Evolutionary conservation across 2,797 vertebrate species (phyloP).

Genomic region (Sebastes umbrosus): DNA sequence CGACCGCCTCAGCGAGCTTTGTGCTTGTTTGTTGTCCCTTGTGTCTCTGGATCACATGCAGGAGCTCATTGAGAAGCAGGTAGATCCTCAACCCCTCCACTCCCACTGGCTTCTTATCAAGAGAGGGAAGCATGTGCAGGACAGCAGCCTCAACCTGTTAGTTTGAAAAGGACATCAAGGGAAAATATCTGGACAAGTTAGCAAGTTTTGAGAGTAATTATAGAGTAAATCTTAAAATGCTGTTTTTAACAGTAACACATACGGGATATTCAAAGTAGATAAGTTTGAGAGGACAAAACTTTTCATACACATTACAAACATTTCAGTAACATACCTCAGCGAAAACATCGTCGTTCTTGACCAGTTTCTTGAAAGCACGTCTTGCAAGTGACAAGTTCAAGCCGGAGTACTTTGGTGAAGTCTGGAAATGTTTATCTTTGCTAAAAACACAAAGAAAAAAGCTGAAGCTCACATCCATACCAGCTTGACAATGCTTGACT

Average conservation of each 20-base stretch:
- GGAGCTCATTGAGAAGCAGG: slow-evolving; percentile 78
- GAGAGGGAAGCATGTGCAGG: slow-evolving; percentile 46
- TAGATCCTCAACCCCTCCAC: slow-evolving; percentile 80
- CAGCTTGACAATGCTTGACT: neutral
- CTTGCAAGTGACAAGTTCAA: slow-evolving; percentile 59
- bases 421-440: slow-evolving; percentile 66
- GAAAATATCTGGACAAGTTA: neutral
- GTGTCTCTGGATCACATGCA: slow-evolving; percentile 22
- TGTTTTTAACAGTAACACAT: neutral
- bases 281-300: neutral
- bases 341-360: slow-evolving; percentile 8
- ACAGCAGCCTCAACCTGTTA: slow-evolving; percentile 70
- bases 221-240: too few species aligned
- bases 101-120: slow-evolving; percentile 49
- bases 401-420: slow-evolving; percentile 50
- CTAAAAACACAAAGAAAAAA: slow-evolving; percentile 32
- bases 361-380: slow-evolving; percentile 56
- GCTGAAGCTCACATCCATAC: neutral
- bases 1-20: slow-evolving; percentile 28
- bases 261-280: neutral
- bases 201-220: neutral
- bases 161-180: neutral
- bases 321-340: slow-evolving; percentile 50
- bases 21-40: neutral
- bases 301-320: neutral